Conservation (phyloP, 2,797 vertebrate genomes). For the Gallinago nigripennis region DNA sequence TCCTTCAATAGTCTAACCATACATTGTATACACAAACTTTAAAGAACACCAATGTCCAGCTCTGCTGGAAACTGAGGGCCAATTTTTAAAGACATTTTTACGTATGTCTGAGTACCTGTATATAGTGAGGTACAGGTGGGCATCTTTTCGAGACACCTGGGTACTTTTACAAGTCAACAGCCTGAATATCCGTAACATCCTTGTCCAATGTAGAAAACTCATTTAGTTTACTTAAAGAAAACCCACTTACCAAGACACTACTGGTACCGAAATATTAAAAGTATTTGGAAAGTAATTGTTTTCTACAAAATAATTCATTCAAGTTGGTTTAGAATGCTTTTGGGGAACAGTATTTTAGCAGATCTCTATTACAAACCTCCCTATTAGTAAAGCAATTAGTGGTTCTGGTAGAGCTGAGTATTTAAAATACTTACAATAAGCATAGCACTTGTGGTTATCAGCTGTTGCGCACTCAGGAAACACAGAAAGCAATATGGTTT, state of each 20-base stretch:
- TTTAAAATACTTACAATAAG: neutral
- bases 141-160: neutral
- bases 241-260: neutral
- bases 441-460: neutral
- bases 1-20: neutral
- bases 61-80: neutral
- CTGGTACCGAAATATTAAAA: neutral
- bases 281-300: neutral
- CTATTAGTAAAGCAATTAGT: neutral
- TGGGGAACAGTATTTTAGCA: neutral
- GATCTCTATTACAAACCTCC: neutral
- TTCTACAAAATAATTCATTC: neutral
- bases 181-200: neutral
- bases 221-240: neutral
- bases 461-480: neutral
- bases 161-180: neutral
- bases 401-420: neutral
- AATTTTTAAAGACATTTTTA: neutral
- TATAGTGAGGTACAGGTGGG: neutral
- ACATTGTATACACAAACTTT: neutral
- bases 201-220: neutral
- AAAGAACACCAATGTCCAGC: neutral
- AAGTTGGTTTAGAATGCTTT: neutral
- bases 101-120: neutral
- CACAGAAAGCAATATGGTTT: neutral